Conservation (phyloP, 2,113 vertebrate genomes). For the Paradisaea rubra region DNA sequence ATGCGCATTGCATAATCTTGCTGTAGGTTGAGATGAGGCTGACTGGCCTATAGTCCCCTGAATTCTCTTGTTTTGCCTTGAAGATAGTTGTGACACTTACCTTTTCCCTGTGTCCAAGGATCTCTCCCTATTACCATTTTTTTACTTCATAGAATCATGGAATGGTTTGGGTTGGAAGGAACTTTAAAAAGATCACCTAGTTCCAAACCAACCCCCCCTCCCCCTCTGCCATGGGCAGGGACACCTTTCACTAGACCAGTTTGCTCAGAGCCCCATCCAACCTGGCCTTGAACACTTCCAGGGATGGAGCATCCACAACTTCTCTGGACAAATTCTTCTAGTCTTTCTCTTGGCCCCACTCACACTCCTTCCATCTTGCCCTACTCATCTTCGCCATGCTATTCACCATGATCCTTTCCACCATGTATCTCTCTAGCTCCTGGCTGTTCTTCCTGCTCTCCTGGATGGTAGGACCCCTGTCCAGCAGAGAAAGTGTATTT, state of each 20-base stretch:
- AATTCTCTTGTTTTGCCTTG: neutral
- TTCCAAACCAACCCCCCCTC: fast-evolving
- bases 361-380: neutral
- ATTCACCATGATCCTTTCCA: neutral
- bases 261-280: neutral
- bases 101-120: neutral
- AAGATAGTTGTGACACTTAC: neutral
- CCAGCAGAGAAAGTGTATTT: neutral
- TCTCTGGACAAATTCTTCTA: neutral
- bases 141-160: neutral
- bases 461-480: fast-evolving
- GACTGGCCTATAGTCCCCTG: neutral
- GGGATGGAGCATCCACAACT: neutral
- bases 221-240: fast-evolving
- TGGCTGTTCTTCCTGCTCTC: neutral
- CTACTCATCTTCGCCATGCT: neutral
- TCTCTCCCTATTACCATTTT: neutral
- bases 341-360: neutral
- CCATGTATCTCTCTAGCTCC: neutral
- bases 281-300: neutral
- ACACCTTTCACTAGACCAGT: neutral
- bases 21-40: neutral
- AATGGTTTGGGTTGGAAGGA: neutral
- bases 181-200: neutral
- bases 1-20: fast-evolving